Evolutionary conservation across 2,113 vertebrate genomes (phyloP), one percentile per base, ranked within the genome.

Genomic region (Macroglossus sobrinus): DNA sequence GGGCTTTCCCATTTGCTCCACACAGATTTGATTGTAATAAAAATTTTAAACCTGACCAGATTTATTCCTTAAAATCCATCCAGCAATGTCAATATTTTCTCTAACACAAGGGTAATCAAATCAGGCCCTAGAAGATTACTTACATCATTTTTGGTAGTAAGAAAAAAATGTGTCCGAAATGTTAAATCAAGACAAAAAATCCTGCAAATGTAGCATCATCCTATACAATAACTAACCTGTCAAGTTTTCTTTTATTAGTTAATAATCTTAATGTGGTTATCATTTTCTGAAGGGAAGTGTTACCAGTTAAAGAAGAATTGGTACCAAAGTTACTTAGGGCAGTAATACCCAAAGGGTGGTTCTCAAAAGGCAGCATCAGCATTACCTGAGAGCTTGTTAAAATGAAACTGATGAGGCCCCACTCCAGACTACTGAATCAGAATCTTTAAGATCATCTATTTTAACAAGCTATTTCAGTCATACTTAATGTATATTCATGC

Each of bases 51-150:
- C 18, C 11, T 66, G 57, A 82, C 38, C 28, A 91, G 19, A 78
- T 86, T 93, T 72, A 57, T 50, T 92, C 92, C 61, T 93, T 89
- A 66, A 75, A 93, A 96, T 30, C 35, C 35, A 97, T n/a, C 76
- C 8, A 82, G 8, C 43, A 76, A 72, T 78, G 19, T 45, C 35
- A 82, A 72, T 72, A 79, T 82, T 91, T 88, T 89, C 33, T 82
- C 33, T 53, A 93, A 82, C 33, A 74, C 9, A 43, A 84, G 30
- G 1, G 8, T 68, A 72, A 82, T 69, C 38, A 96, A 63, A 82
- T 93, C 15, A 78, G 24, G 53, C 9, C n/a, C 50, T 50, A 3
- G 61, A 94, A 91, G 28, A 72, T 53, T 64, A 47, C 22, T 93
- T 72, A 4, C 55, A 7, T 38, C 75, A 30, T 40, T 80, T 91